phyloP scores from a whole-genome alignment of 2,113 vertebrate species.

The Dissostichus mawsoni region DNA sequence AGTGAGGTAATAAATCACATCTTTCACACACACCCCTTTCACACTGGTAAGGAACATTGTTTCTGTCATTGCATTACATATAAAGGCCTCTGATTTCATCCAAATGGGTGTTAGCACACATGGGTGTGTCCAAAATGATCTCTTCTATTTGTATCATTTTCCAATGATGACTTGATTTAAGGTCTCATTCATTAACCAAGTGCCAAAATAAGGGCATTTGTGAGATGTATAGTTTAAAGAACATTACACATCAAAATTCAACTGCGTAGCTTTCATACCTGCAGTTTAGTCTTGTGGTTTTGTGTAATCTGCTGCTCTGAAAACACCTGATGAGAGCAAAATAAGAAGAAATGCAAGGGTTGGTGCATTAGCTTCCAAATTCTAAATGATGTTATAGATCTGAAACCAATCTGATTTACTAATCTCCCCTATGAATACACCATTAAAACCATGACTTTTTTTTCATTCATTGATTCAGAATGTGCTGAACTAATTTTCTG shows the following conservation, averaged over 20 bases:
- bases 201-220: background rate
- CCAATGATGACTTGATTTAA: too few species aligned
- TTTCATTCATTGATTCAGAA: constrained; percentile 47
- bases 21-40: background rate
- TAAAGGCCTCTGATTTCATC: constrained; percentile 13
- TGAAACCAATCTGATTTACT: constrained; percentile 70
- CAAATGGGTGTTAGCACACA: background rate
- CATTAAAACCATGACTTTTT: constrained; percentile 58
- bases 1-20: background rate
- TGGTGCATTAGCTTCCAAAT: constrained; percentile 32
- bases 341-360: constrained; percentile 24
- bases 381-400: constrained; percentile 48
- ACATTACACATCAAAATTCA: background rate
- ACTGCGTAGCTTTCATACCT: background rate
- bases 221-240: background rate
- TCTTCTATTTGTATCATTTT: too few species aligned
- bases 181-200: too few species aligned
- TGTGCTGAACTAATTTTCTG: constrained; percentile 61
- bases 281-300: background rate
- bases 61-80: background rate
- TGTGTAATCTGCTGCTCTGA: constrained; percentile 1
- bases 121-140: background rate
- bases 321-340: constrained; percentile 23
- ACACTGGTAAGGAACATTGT: background rate
- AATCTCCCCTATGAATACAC: constrained; percentile 55